Conservation (phyloP, 2,797 vertebrate genomes). For the Paedocypris micromegethes region DNA sequence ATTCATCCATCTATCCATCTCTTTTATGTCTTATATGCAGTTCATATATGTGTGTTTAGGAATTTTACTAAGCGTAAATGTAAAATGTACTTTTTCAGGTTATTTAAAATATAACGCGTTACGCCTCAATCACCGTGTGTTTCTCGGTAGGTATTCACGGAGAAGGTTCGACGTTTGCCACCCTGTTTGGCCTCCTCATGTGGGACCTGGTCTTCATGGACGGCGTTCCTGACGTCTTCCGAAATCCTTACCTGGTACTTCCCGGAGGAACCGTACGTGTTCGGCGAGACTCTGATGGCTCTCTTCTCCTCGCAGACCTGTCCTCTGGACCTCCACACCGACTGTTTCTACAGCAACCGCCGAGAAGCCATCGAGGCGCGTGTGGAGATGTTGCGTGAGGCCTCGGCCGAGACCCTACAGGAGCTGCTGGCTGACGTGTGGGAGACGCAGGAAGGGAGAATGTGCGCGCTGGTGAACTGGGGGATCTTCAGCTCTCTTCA, state of each 20-base stretch:
- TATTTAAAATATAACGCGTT: too few species aligned
- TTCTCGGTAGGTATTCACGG: conserved; percentile 83
- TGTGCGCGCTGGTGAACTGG: conserved; percentile 81
- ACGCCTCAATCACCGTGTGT: not conserved
- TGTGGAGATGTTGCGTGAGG: conserved; percentile 67
- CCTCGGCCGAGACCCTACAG: conserved; percentile 68
- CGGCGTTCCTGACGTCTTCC: conserved; percentile 83
- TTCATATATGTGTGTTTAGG: too few species aligned
- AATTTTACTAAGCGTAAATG: too few species aligned
- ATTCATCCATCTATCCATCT: too few species aligned
- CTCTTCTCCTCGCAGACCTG: conserved; percentile 61
- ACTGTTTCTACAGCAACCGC: conserved; percentile 86
- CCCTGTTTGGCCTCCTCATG: conserved; percentile 81
- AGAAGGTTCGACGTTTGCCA: conserved; percentile 89
- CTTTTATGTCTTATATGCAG: too few species aligned
- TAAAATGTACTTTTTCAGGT: too few species aligned
- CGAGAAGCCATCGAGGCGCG: conserved; percentile 69
- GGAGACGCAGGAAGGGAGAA: conserved; percentile 67
- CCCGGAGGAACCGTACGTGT: too few species aligned
- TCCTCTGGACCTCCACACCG: conserved; percentile 88
- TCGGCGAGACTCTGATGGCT: not conserved
- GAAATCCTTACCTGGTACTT: conserved; percentile 85
- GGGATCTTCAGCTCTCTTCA: conserved; percentile 78
- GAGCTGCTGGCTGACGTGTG: conserved; percentile 73
- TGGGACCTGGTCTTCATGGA: conserved; percentile 94